These are phyloP conservation scores for Reticulitermes lucifugus DNA, from an alignment of 2,888 invertebrate species.

Conservation along the genomic window DNA sequence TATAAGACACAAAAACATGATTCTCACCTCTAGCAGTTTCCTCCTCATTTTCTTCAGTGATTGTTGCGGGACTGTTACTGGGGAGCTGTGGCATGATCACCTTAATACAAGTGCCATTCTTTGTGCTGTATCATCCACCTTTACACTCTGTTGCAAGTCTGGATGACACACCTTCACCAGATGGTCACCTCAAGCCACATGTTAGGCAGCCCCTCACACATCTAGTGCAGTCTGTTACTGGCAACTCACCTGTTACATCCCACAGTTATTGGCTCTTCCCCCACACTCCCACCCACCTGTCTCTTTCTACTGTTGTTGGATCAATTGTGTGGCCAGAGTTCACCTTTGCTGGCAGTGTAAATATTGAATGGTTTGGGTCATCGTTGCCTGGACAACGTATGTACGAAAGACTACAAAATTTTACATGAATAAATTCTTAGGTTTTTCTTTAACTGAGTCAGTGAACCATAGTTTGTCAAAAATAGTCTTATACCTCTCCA, in stretches of 20 bases:
- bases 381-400: conserved; percentile 37
- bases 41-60: conserved; percentile 1
- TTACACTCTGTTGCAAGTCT: neutral
- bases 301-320: neutral
- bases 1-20: too few species aligned
- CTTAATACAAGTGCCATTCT: neutral
- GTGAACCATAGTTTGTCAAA: too few species aligned
- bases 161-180: neutral
- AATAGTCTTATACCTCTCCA: too few species aligned
- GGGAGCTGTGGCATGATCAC: conserved; percentile 7
- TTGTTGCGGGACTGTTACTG: neutral
- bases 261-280: neutral
- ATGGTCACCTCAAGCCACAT: neutral
- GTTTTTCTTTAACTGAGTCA: neutral
- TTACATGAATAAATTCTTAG: neutral
- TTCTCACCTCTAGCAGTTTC: neutral
- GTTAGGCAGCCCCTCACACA: neutral
- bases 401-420: conserved; percentile 15
- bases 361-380: conserved; percentile 34
- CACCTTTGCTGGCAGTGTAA: conserved; percentile 14
- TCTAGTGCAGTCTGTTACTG: neutral
- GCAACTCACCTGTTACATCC: conserved; percentile 27
- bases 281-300: neutral
- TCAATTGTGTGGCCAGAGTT: conserved; percentile 30
- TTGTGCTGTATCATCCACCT: neutral